Base-by-base conservation (phyloP, 2,888 invertebrate genomes). In the Nomada fucata region DNA sequence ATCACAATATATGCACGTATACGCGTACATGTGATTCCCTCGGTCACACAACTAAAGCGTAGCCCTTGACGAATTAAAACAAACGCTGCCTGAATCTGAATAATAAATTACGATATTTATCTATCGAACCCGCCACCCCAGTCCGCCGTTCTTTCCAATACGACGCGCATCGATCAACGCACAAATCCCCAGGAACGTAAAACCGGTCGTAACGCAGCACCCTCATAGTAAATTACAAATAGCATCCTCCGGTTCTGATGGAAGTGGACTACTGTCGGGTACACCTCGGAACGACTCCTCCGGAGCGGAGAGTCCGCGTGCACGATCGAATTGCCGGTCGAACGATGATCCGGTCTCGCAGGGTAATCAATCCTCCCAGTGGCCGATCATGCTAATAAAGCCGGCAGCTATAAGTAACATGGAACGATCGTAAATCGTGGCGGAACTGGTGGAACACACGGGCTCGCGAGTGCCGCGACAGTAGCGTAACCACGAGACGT, bases 331-430 rank as follows among this genome's bases (percentile, higher is more conserved):
- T 79, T 72, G 73, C 78, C 73, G 84, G 60, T 42, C 76, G 70
- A 78, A 81, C 67, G 71, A 82, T 75, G 88, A 89, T 88, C 86
- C 83, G 83, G 88, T 89, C 86, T 65, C 81, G 57, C 71, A 73
- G 65, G 70, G 77, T 79, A 83, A 88, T 88, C 86, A 81, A 88
- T 87, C 82, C 84, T 83, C 76, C 64, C 60, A 67, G 76, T 60
- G 70, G 76, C 86, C 83, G 80, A 86, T 88, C 84, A 82, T 80
- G 85, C 83, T 89, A 82, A 89, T 89, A 83, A 82, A 83, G 81
- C 88, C 82, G 81, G 72, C 65, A 76, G 79, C 79, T 71, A 86
- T 83, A 86, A 85, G 89, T 83, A 86, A 86, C 79, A 63, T 79
- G 79, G 81, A 83, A 78, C 79, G 87, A 86, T 79, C 89, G 86